phyloP scores from a whole-genome alignment of 2,113 vertebrate genomes.

The Dromaius novaehollandiae region DNA sequence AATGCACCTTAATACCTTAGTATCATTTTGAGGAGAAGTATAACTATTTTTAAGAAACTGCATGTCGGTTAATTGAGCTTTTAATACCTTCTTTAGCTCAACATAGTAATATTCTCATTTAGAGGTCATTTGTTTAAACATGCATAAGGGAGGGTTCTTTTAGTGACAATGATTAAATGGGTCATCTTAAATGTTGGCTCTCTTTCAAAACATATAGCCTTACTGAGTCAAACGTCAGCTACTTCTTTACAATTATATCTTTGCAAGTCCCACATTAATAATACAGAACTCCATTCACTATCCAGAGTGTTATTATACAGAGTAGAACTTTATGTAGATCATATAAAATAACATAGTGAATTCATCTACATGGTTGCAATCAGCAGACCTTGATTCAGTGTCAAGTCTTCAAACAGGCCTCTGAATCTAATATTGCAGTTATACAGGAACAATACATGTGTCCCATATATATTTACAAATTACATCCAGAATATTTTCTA shows the following conservation, averaged over 20 bases:
- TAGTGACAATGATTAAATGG: constrained; percentile 7
- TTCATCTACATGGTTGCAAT: background rate
- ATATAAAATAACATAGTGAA: background rate
- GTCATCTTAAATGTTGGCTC: background rate
- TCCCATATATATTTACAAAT: background rate
- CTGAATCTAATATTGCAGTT: background rate
- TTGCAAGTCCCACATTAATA: background rate
- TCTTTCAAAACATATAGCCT: background rate
- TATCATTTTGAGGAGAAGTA: background rate
- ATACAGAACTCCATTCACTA: background rate
- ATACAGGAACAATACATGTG: background rate
- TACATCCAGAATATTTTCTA: background rate
- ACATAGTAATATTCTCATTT: constrained; percentile 18
- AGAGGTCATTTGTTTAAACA: constrained; percentile 8
- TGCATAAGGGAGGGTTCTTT: background rate
- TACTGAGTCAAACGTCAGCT: background rate
- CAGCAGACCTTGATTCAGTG: background rate
- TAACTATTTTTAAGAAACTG: background rate
- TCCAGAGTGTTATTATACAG: background rate
- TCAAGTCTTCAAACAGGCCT: background rate
- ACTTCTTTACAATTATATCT: constrained; percentile 8
- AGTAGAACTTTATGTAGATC: background rate
- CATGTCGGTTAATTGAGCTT: background rate
- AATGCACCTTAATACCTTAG: background rate
- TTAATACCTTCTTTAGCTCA: constrained; percentile 16